Evolutionary conservation across 2,888 invertebrate species (phyloP).

Genomic region (Linnaemya vulpina): DNA sequence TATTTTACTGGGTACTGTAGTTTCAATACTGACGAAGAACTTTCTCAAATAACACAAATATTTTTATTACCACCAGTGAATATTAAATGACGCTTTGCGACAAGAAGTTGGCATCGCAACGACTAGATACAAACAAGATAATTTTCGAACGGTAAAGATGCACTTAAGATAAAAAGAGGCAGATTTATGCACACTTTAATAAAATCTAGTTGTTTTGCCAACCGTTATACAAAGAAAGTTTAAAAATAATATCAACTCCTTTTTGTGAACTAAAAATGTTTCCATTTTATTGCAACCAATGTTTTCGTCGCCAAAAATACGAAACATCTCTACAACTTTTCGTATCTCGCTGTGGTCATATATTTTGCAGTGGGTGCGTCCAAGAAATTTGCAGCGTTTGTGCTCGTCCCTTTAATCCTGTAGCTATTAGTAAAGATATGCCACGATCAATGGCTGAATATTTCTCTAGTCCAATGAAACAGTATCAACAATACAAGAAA

Average conservation of each 20-base stretch:
- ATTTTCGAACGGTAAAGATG: not conserved
- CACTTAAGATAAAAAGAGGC: not conserved
- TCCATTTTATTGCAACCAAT: constrained; percentile 69
- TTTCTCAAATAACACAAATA: too few species aligned
- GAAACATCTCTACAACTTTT: constrained; percentile 52
- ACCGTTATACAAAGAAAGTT: not conserved
- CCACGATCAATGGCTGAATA: constrained; percentile 60
- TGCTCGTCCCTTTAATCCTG: constrained; percentile 48
- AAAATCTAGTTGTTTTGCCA: not conserved
- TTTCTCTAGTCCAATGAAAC: constrained; percentile 63
- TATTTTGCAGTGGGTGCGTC: constrained; percentile 68
- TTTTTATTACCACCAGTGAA: not conserved
- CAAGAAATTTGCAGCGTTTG: constrained; percentile 65
- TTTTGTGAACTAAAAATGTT: constrained; percentile 56
- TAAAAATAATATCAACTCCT: not conserved
- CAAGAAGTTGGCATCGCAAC: not conserved
- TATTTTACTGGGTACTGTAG: too few species aligned
- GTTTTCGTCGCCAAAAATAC: constrained; percentile 59
- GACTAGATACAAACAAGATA: not conserved
- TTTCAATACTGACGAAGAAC: too few species aligned
- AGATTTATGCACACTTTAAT: too few species aligned
- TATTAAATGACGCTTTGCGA: not conserved
- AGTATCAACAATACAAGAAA: constrained; percentile 60
- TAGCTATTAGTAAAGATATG: constrained; percentile 65
- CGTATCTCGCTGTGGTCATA: constrained; percentile 70